Evolutionary conservation across 1,140 invertebrate species (phyloP), one percentile per base, ranked within the genome.

Genomic region (Drosophila jambulina): DNA sequence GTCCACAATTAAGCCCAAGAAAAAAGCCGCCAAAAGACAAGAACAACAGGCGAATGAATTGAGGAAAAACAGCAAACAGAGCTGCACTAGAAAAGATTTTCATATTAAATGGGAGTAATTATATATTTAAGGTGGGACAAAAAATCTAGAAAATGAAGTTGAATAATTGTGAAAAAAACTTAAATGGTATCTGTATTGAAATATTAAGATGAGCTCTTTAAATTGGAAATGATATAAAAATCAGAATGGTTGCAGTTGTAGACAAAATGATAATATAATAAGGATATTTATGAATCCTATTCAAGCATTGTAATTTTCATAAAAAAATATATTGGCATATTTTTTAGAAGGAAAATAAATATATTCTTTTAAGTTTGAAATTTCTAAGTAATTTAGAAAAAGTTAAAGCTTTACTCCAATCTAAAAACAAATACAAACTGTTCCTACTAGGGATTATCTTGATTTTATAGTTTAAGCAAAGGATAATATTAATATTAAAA

Each of bases 1-100:
- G 69, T 51, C 45, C 49, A 79, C 85, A 90, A 90, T 90, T 90
- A 90, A 84, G 81, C 59, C 38, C 36, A 69, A 78, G 63, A 71
- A 75, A 77, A 54, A 49, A 56, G 32, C 45, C 12, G 72, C 23
- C 45, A 60, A 58, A 68, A 77, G 46, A 78, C 48, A 70, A 64
- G 25, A 40, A 57, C 53, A 63, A 59, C 59, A 32, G 40, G 23
- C 12, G 53, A 23, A 27, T 32, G 34, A 48, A 48, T 36, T 56
- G 10, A 76, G 58, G 46, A 67, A 78, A 61, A 64, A 46, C 29
- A 32, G 29, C 34, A 25, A 10, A 8, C 36, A 78, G 42, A 53
- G 36, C 21, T 46, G 64, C 58, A 74, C 48, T 71, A 67, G 36
- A 58, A 75, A 36, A 65, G 27, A 61, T 21, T 7, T n/a, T 13